These are phyloP conservation scores for Palythoa grandiflora DNA, from an alignment of 92 coral and sea anemone species.

Conservation along the genomic window DNA sequence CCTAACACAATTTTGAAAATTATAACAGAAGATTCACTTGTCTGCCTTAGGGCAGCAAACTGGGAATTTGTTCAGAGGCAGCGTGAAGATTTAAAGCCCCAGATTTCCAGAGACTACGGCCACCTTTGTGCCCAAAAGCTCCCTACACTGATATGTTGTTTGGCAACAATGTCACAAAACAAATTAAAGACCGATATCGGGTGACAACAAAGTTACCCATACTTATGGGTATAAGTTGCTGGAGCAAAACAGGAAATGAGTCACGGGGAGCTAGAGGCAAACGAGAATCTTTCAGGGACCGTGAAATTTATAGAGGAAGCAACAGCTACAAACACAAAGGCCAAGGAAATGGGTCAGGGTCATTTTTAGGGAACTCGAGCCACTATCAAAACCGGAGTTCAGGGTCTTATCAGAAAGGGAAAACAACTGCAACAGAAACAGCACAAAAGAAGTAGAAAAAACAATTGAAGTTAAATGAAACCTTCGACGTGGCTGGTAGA, in stretches of 20 bases:
- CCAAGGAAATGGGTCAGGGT: too few relatives aligned
- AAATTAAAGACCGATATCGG: too few relatives aligned
- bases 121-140: conserved; percentile 42
- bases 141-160: conserved; percentile 13
- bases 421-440: not conserved
- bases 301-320: too few relatives aligned
- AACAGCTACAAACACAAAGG: too few relatives aligned
- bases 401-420: not conserved
- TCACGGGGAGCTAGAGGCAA: too few relatives aligned
- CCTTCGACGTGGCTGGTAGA: not conserved
- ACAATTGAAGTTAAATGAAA: not conserved
- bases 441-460: too few relatives aligned
- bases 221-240: too few relatives aligned
- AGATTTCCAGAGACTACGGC: conserved; percentile 30
- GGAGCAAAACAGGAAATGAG: too few relatives aligned
- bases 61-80: conserved; percentile 58
- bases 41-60: conserved; percentile 60
- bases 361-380: not conserved
- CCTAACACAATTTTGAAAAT: conserved; percentile 1
- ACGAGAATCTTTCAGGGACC: too few relatives aligned
- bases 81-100: conserved; percentile 36
- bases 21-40: conserved; percentile 48
- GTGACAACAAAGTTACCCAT: too few relatives aligned
- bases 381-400: not conserved
- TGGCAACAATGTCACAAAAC: too few relatives aligned